These are phyloP conservation scores for Drosophila varians DNA, from an alignment of 1,140 invertebrate species.

Conservation along the genomic window DNA sequence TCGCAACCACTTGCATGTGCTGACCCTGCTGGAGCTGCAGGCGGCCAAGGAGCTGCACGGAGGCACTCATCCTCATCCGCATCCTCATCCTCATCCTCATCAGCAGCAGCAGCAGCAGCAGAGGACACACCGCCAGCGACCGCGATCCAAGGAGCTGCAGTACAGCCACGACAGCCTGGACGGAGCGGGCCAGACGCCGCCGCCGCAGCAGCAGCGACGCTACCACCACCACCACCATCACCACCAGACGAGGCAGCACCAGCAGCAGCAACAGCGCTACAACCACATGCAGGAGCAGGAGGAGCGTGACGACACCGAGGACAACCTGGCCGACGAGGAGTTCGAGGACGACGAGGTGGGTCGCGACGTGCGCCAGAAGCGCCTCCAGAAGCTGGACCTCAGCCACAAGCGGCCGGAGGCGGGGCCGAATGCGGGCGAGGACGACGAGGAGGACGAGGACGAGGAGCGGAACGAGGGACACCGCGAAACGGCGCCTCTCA, in stretches of 20 bases:
- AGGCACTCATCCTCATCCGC: background rate
- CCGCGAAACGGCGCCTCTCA: constrained; percentile 29
- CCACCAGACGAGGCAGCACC: constrained; percentile 42
- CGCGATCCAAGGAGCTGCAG: constrained; percentile 75
- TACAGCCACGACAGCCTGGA: constrained; percentile 79
- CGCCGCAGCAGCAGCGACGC: constrained; percentile 41
- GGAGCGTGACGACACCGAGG: constrained; percentile 80
- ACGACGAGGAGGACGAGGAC: constrained; percentile 26
- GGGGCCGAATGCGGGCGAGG: constrained; percentile 11
- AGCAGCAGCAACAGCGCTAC: constrained; percentile 54
- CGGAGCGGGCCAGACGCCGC: constrained; percentile 19
- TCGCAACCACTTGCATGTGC: constrained; percentile 65
- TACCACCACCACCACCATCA: constrained; percentile 69
- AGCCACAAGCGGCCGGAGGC: constrained; percentile 8
- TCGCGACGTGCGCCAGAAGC: constrained; percentile 76
- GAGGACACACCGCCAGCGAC: constrained; percentile 67
- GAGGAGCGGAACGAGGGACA: constrained; percentile 31
- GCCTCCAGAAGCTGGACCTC: constrained; percentile 32
- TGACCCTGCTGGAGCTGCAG: constrained; percentile 67
- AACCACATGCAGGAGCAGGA: constrained; percentile 70
- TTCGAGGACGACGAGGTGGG: constrained; percentile 82
- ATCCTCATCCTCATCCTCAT: constrained; percentile 20
- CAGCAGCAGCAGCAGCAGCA: constrained; percentile 53
- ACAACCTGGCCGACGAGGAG: constrained; percentile 81
- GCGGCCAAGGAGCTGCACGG: constrained; percentile 32